A percentile compares a stretch with the other conserved stretches of the same genome.
Evolutionary conservation across 1,140 invertebrate species (phyloP).

Genomic region (Anoplophora glabripennis): DNA sequence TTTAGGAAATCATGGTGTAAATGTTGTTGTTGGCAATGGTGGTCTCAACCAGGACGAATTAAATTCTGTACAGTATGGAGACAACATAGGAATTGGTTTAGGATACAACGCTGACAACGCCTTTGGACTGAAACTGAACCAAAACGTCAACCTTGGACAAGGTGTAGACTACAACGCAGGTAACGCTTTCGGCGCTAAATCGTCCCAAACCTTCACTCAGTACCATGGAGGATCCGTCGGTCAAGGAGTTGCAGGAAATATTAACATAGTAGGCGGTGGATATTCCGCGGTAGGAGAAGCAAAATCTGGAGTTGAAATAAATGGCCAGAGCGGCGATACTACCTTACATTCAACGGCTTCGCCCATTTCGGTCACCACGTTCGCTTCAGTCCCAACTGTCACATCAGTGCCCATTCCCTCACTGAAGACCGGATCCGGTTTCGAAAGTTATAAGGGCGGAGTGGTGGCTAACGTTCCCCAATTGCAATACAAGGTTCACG

Average conservation of each 20-base stretch:
- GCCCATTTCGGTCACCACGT: slow-evolving; percentile 21
- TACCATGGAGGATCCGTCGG: slow-evolving; percentile 11
- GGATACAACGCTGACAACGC: no score
- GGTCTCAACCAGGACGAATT: neutral
- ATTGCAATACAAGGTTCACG: slow-evolving; percentile 39
- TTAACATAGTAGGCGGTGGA: slow-evolving; percentile 42
- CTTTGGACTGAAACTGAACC: neutral
- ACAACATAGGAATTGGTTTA: no score
- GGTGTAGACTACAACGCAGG: neutral
- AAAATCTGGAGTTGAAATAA: slow-evolving; percentile 21
- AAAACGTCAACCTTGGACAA: neutral
- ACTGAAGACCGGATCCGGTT: slow-evolving; percentile 24
- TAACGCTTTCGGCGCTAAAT: slow-evolving; percentile 11
- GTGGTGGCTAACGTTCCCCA: slow-evolving; percentile 43
- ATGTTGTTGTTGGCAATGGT: neutral
- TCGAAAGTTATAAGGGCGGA: slow-evolving; percentile 37
- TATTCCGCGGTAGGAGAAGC: slow-evolving; percentile 38
- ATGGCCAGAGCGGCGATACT: slow-evolving; percentile 17
- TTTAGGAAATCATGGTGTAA: neutral
- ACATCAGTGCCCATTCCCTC: slow-evolving; percentile 37
- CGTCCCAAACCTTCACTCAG: slow-evolving; percentile 16
- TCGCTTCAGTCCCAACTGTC: slow-evolving; percentile 34
- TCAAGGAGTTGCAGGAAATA: slow-evolving; percentile 21
- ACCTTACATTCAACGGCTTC: slow-evolving; percentile 11
- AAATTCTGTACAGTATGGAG: no score